Evolutionary conservation across 2,797 vertebrate genomes (phyloP), one percentile per base, ranked within the genome.

Genomic region (Amblyopsis hoosieri): DNA sequence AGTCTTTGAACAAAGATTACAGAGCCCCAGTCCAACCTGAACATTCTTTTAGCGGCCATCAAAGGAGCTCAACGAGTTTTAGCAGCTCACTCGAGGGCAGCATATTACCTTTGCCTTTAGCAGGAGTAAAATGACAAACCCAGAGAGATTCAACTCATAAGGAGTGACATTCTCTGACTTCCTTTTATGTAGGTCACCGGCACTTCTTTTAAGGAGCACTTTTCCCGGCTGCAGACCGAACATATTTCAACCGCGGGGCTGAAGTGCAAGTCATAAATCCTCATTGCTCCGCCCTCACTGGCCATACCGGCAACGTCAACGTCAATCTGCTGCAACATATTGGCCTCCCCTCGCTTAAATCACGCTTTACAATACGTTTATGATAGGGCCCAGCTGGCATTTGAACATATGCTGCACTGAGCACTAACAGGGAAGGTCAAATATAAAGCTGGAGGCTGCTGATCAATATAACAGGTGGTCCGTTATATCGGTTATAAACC

Each of bases 391-490:
- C 83, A 84, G 83, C 78, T 86, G 83, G 80, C 78, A 62, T 73
- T 88, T 82, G 82, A 81, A 85, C 85, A 77, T 74, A 10, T 66
- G 75, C 79, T 69, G 67, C 17, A 37, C 37, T 50, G 45, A 70
- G 66, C 29, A 45, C 29, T 55, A 58, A 67, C 53, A 42, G 55
- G 12, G 60, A 67, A 70, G 75, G 76, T 72, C 70, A 80, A 86
- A 83, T 72, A 82, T 42, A 11, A 37, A 62, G 7, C 71, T 15
- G 0, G 48, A 64, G 68, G 57, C 59, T 72, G 69, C 13, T 47
- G 82, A 89, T 82, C 83, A 88, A 78, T 81, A 64, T 69, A 90
- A 79, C 89, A 91, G 90, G 87, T 89, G 88, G 84, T 64, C 82
- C 75, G 59, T 76, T 29, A 29, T 29, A 29, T 29, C 23, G 23